Conservation (phyloP, 2,888 invertebrate genomes). For the Chymomyza amoena region DNA sequence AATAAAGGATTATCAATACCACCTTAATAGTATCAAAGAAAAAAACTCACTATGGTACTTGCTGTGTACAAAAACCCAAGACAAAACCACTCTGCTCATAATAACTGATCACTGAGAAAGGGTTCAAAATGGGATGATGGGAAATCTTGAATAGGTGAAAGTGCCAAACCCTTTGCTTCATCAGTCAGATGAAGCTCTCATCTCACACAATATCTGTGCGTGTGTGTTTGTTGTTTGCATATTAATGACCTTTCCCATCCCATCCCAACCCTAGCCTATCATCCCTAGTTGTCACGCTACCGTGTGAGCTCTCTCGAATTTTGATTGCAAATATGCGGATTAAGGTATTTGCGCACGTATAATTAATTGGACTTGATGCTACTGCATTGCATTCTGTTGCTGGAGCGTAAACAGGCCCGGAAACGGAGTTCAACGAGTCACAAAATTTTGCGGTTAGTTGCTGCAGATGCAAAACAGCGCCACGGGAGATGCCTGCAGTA, state of each 20-base stretch:
- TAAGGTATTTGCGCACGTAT: slow-evolving; percentile 73
- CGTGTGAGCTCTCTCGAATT: slow-evolving; percentile 51
- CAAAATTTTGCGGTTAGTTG: slow-evolving; percentile 1
- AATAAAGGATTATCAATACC: too few species aligned
- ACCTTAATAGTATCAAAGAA: too few species aligned
- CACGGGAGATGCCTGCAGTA: background rate
- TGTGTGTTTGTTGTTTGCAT: slow-evolving; percentile 55
- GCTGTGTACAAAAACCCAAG: background rate
- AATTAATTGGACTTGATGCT: slow-evolving; percentile 65
- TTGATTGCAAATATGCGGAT: slow-evolving; percentile 70
- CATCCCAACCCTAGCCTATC: background rate
- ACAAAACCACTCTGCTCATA: background rate
- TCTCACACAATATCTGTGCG: background rate
- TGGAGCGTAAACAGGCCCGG: background rate
- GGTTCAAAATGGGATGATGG: background rate
- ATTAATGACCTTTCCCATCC: slow-evolving; percentile 46
- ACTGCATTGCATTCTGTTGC: background rate
- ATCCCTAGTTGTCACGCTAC: slow-evolving; percentile 30
- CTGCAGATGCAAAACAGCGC: background rate
- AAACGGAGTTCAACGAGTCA: background rate
- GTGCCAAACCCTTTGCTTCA: background rate
- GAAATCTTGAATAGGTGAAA: background rate
- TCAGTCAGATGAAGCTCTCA: slow-evolving; percentile 46
- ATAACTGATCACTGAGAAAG: background rate
- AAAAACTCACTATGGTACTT: too few species aligned